Percentiles rank a stretch among this genome's conserved stretches.
Evolutionary conservation across 2,113 vertebrate species (phyloP).

Genomic region (Tyrannus savana): DNA sequence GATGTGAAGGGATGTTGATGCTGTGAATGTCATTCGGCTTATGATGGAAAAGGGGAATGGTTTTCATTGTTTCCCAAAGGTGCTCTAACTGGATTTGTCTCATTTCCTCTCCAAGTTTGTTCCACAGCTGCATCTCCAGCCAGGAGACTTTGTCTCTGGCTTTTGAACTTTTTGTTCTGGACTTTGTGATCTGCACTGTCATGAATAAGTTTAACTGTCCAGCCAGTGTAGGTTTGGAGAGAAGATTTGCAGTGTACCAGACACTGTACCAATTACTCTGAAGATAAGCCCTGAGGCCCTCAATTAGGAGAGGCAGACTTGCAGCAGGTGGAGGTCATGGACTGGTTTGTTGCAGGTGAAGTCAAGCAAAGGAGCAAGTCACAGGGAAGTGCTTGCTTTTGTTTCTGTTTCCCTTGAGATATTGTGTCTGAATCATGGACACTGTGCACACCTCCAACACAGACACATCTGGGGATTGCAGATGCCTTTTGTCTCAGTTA

Average conservation of each 20-base stretch:
- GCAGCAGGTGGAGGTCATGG: not conserved
- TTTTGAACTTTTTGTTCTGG: conserved; percentile 17
- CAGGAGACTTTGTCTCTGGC: not conserved
- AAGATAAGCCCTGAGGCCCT: not conserved
- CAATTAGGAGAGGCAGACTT: not conserved
- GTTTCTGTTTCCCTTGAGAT: not conserved
- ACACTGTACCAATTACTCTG: not conserved
- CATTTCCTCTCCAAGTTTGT: conserved; percentile 40
- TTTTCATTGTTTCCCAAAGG: conserved; percentile 47
- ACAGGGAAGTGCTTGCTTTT: not conserved
- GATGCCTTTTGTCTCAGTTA: not conserved
- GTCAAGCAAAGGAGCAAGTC: not conserved
- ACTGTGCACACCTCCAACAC: not conserved
- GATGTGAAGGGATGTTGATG: not conserved
- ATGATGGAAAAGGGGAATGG: not conserved
- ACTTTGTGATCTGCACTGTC: not conserved
- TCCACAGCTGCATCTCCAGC: conserved; percentile 45
- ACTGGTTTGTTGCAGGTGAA: not conserved
- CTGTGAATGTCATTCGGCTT: conserved; percentile 12
- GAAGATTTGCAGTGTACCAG: not conserved
- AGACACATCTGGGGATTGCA: not conserved
- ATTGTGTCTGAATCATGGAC: not conserved
- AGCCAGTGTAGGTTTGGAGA: not conserved
- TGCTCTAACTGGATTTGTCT: conserved; percentile 55
- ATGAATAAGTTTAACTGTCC: not conserved